Evolutionary conservation across 2,888 invertebrate genomes (phyloP), one percentile per base, ranked within the genome.

Genomic region (Neria commutata): DNA sequence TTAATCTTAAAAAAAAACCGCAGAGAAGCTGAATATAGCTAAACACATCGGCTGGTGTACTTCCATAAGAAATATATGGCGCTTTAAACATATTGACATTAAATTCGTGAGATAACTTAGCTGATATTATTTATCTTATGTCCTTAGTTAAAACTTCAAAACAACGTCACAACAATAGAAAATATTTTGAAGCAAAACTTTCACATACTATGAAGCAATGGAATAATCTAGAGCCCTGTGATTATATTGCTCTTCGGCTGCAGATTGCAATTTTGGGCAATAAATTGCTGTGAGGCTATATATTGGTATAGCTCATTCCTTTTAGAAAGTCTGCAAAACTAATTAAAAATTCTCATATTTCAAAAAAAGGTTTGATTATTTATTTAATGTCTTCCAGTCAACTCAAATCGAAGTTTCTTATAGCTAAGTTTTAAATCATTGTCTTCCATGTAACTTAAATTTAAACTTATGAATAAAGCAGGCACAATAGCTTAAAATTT

Each of bases 391-490:
- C 67, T 57, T 67, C 67, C 67, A 55, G 45, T 47, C 29, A 33
- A 46, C 37, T 64, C 64, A 66, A 62, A 62, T 66, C 34, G 62
- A 58, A 40, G 46, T 47, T 19, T 46, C 60, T 37, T 61, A 54
- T 54, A 19, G 19, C n/a, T n/a, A n/a, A 58, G 58, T 4, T 59
- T 65, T 61, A 64, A 72, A 71, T 68, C 70, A 69, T 68, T 71
- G 72, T 73, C 73, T 71, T 72, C 72, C 72, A 65, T 61, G 55
- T 1, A 16, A 45, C 25, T 60, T 51, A 40, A 57, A 42, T 24
- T 37, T 47, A 53, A 42, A 21, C 21, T 29, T 60, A 55, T 45
- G 46, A 57, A 16, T 53, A 49, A 50, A 60, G 42, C 62, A 67
- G 65, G 65, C 65, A 67, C 65, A 62, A 40, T 49, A 60, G 56